Evolutionary conservation across 2,888 invertebrate species (phyloP).

Genomic region (Cheilosia urbana): DNA sequence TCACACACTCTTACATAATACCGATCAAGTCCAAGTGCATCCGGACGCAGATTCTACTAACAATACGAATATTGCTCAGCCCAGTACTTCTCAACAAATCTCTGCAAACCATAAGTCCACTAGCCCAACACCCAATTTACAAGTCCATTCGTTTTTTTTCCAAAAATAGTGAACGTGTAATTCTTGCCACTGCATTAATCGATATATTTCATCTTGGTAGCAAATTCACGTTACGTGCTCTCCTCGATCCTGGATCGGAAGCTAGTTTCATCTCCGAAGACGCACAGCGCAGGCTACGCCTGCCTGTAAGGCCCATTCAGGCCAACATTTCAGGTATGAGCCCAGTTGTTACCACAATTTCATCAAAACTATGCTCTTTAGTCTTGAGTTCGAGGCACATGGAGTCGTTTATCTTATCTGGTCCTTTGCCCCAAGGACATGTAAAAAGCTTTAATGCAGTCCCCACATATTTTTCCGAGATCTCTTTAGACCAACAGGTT

Average conservation of each 20-base stretch:
- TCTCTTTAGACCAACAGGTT: too few species aligned
- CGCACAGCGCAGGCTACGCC: neutral
- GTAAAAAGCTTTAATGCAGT: too few species aligned
- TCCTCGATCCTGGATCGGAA: slow-evolving; percentile 22
- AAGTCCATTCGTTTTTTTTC: slow-evolving; percentile 1
- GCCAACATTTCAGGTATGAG: slow-evolving; percentile 12
- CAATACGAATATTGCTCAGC: neutral
- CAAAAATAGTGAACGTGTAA: slow-evolving; percentile 1
- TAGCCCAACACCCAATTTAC: neutral
- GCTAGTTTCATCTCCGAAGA: neutral
- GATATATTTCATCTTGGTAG: slow-evolving; percentile 4
- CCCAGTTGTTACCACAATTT: neutral
- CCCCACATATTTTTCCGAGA: too few species aligned
- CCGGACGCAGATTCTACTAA: neutral
- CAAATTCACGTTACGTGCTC: slow-evolving; percentile 6
- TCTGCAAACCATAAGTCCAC: neutral
- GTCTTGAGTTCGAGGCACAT: slow-evolving; percentile 2
- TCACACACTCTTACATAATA: slow-evolving; percentile 2
- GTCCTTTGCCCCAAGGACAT: too few species aligned
- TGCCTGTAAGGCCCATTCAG: slow-evolving; percentile 1
- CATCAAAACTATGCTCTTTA: slow-evolving; percentile 8
- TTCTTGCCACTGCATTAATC: neutral
- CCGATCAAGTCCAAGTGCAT: too few species aligned
- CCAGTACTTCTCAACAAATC: neutral
- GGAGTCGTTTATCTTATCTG: neutral